Evolutionary conservation across 2,113 vertebrate genomes (phyloP).

Genomic region (Empidonax alnorum): DNA sequence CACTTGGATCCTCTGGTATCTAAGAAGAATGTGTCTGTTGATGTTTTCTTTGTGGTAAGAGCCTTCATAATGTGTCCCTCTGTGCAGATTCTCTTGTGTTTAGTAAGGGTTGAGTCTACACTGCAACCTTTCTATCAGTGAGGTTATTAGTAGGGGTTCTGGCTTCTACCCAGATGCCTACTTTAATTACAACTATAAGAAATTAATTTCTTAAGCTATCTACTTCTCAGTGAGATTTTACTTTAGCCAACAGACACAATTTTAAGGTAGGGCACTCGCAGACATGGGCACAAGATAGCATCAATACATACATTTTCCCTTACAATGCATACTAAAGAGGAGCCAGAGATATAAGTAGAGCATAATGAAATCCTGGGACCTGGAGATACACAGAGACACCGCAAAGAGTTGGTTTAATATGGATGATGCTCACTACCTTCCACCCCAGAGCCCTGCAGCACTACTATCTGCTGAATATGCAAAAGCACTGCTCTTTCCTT

Average conservation of each 20-base stretch:
- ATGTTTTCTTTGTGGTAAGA: background rate
- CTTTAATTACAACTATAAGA: background rate
- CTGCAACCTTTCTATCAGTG: background rate
- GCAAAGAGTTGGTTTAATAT: background rate
- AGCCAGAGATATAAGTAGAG: background rate
- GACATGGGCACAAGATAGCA: background rate
- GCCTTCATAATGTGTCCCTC: background rate
- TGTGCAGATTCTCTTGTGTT: background rate
- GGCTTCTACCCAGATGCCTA: background rate
- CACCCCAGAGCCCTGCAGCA: background rate
- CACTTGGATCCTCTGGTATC: background rate
- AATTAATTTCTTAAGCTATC: background rate
- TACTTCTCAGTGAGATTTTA: background rate
- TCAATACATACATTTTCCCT: background rate
- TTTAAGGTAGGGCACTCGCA: background rate
- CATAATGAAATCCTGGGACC: background rate
- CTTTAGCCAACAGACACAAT: background rate
- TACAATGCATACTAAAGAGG: background rate
- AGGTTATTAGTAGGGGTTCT: background rate
- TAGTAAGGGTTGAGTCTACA: background rate
- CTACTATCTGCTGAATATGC: background rate
- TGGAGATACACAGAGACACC: background rate
- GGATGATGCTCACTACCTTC: background rate
- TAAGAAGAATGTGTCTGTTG: background rate
- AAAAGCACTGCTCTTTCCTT: background rate